These are phyloP conservation scores for Lasiommata megera DNA, from an alignment of 2,888 invertebrate species.

Conservation along the genomic window DNA sequence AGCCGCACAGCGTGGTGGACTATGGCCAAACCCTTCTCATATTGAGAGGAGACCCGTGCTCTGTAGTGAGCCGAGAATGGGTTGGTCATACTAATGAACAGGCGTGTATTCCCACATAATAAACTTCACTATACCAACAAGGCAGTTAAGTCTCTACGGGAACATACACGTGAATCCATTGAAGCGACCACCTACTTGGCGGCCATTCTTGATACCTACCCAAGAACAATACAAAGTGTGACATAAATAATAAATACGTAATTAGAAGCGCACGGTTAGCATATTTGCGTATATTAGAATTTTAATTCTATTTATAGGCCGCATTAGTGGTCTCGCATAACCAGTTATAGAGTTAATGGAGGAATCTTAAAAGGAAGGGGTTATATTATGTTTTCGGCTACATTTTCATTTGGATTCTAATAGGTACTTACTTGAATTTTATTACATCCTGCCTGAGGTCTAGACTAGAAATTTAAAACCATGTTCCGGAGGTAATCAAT, in stretches of 20 bases:
- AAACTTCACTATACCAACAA: too few relatives aligned
- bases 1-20: too few relatives aligned
- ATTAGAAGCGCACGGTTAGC: neutral
- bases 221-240: slow-evolving; percentile 1
- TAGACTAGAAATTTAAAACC: neutral
- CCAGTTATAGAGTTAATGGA: neutral
- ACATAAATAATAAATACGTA: slow-evolving; percentile 13
- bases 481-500: too few relatives aligned
- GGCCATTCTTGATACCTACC: slow-evolving; percentile 3
- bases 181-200: slow-evolving; percentile 20
- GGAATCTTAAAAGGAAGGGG: neutral
- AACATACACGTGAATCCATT: neutral
- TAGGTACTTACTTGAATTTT: too few relatives aligned
- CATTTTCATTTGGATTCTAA: neutral
- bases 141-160: neutral
- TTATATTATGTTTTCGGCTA: neutral
- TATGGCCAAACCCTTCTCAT: too few relatives aligned
- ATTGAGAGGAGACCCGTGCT: too few relatives aligned
- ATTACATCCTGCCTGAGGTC: too few relatives aligned
- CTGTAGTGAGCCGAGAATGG: too few relatives aligned
- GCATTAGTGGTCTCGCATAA: neutral
- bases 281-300: slow-evolving; percentile 5
- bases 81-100: too few relatives aligned
- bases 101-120: too few relatives aligned
- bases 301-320: slow-evolving; percentile 5